Percentiles rank a stretch among this genome's conserved stretches.
Conservation (phyloP, 2,888 invertebrate genomes). For the Drosophila tanythrix region DNA sequence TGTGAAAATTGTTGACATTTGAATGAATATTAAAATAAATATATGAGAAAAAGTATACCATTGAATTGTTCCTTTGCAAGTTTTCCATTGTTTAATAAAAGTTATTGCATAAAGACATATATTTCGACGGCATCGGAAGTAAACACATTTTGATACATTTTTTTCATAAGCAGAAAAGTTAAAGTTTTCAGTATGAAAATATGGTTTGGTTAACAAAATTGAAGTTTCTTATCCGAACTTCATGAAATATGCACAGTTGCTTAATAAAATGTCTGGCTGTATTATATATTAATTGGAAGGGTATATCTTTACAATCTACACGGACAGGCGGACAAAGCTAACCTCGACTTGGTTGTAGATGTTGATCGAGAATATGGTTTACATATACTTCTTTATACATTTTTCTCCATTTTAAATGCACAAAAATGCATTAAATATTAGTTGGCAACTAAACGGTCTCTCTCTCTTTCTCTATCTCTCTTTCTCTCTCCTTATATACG, state of each 20-base stretch:
- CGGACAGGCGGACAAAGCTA: too few relatives aligned
- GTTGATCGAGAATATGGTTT: too few relatives aligned
- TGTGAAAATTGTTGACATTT: background rate
- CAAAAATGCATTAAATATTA: background rate
- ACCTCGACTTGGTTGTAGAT: too few relatives aligned
- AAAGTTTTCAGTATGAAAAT: background rate
- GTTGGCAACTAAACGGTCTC: background rate
- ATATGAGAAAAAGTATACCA: background rate
- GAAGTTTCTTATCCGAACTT: background rate
- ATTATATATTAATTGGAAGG: background rate
- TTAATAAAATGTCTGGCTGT: background rate
- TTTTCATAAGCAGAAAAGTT: too few relatives aligned
- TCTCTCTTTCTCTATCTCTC: background rate
- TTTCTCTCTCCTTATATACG: background rate
- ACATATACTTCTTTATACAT: rapidly evolving
- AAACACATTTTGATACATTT: background rate
- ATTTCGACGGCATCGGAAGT: background rate
- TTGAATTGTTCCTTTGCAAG: background rate
- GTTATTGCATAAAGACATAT: background rate
- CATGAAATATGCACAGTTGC: background rate
- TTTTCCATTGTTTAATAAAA: background rate
- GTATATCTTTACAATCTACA: background rate
- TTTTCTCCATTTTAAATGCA: background rate
- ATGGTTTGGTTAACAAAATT: background rate
- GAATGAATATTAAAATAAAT: background rate